phyloP scores from a whole-genome alignment of 2,113 vertebrate species.

The Todiramphus chloris region DNA sequence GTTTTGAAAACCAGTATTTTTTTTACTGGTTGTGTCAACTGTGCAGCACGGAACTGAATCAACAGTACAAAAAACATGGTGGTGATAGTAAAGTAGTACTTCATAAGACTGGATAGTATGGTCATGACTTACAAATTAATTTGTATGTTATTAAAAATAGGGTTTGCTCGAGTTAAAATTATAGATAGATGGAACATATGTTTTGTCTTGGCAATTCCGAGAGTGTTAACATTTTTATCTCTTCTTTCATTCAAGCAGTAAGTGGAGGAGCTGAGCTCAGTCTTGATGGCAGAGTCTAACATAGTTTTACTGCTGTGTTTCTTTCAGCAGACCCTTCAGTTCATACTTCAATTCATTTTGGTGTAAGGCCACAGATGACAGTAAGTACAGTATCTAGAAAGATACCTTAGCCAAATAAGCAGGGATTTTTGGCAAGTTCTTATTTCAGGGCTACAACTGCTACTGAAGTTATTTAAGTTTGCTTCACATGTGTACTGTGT shows the following conservation, averaged over 20 bases:
- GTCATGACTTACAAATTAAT: neutral
- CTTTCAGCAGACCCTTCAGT: neutral
- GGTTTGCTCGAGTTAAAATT: neutral
- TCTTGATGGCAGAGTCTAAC: neutral
- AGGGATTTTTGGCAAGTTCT: neutral
- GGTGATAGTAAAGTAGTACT: neutral
- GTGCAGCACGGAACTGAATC: neutral
- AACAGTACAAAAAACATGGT: neutral
- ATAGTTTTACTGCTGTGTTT: neutral
- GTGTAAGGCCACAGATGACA: neutral
- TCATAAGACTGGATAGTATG: neutral
- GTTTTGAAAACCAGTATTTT: neutral
- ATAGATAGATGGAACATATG: neutral
- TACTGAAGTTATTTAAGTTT: slow-evolving; percentile 25
- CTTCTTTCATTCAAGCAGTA: neutral
- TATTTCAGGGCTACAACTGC: neutral
- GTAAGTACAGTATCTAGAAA: neutral
- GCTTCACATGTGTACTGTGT: neutral
- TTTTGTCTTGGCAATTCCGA: neutral
- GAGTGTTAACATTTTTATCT: neutral
- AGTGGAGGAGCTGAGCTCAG: neutral
- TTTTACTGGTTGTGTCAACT: neutral
- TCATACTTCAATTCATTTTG: neutral
- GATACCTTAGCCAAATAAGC: neutral
- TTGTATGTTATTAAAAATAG: neutral